Percentiles rank a stretch among this genome's conserved stretches.
phyloP scores from a whole-genome alignment of 2,113 vertebrate genomes.

The Theristicus caerulescens region DNA sequence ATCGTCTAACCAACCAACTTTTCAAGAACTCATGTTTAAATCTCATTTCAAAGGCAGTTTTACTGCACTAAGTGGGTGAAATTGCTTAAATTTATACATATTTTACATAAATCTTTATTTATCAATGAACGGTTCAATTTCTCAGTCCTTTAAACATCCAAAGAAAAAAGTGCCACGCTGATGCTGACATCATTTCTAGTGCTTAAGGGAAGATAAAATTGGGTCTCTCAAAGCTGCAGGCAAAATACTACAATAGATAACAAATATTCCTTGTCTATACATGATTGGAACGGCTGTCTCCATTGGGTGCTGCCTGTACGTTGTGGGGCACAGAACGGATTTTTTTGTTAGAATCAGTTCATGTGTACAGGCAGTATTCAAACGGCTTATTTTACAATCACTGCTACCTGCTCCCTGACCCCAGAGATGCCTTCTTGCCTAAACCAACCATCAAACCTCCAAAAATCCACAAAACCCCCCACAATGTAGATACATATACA shows the following conservation, averaged over 20 bases:
- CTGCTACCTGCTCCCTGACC: slow-evolving; percentile 22
- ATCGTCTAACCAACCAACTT: neutral
- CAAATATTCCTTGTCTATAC: slow-evolving; percentile 49
- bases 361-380: neutral
- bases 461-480: neutral
- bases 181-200: slow-evolving; percentile 29
- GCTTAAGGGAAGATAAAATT: slow-evolving; percentile 53
- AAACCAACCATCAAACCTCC: neutral
- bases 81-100: neutral
- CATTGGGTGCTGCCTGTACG: neutral
- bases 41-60: neutral
- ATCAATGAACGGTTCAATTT: neutral
- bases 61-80: neutral
- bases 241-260: slow-evolving; percentile 54
- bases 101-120: slow-evolving; percentile 8
- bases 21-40: neutral
- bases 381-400: neutral
- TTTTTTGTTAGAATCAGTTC: slow-evolving; percentile 29
- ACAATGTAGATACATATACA: neutral
- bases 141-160: neutral
- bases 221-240: slow-evolving; percentile 59
- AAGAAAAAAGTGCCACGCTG: neutral
- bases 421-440: neutral
- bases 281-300: slow-evolving; percentile 36
- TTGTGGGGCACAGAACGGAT: neutral